These are phyloP conservation scores for Torymus tubicola DNA, from an alignment of 2,888 invertebrate genomes.

Conservation along the genomic window DNA sequence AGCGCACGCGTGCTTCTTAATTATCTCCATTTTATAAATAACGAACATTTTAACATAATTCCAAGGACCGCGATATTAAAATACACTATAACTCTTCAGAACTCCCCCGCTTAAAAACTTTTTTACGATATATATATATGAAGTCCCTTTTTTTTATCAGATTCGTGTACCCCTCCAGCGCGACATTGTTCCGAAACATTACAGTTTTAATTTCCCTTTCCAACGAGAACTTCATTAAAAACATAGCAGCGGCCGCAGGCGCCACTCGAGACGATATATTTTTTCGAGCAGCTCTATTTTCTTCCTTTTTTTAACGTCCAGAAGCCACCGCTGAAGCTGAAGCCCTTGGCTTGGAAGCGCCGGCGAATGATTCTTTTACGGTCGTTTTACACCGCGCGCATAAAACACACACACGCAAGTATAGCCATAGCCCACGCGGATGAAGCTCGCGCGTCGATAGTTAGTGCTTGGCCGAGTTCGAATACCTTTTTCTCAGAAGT, in stretches of 20 bases:
- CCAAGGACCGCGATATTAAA: not conserved
- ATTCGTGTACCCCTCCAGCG: not conserved
- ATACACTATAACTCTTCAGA: not conserved
- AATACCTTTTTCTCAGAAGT: constrained; percentile 2
- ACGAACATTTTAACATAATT: not conserved
- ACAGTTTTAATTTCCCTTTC: constrained; percentile 1
- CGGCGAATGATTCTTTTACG: constrained; percentile 20
- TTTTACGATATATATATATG: not conserved
- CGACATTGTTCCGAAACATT: not conserved
- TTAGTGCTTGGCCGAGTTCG: not conserved
- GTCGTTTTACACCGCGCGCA: not conserved
- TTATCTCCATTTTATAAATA: too few relatives aligned
- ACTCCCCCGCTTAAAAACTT: not conserved
- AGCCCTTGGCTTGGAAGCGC: not conserved
- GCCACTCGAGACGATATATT: not conserved
- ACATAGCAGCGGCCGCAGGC: too few relatives aligned
- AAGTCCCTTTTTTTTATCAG: constrained; percentile 19
- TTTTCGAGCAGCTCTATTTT: not conserved
- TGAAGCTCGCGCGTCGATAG: not conserved
- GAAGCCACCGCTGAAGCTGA: not conserved
- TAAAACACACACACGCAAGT: not conserved
- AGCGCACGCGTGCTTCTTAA: too few relatives aligned
- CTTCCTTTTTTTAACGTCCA: not conserved
- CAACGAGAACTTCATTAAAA: too few relatives aligned
- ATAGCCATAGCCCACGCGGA: not conserved